Evolutionary conservation across 2,113 vertebrate genomes (phyloP).

Genomic region (Halichoerus grypus): DNA sequence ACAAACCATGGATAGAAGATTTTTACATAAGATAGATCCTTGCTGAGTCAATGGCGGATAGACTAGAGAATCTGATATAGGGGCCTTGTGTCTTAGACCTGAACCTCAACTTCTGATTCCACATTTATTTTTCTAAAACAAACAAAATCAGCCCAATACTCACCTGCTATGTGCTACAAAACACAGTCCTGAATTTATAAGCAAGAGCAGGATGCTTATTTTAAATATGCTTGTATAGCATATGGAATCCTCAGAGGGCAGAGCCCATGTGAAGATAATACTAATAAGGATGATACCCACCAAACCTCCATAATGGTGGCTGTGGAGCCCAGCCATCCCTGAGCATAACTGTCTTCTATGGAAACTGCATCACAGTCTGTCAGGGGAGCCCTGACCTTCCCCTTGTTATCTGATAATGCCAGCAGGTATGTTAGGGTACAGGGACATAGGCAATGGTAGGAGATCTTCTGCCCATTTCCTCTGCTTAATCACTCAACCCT

Average conservation of each 20-base stretch:
- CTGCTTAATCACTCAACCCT: neutral
- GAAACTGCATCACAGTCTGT: neutral
- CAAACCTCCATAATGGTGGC: neutral
- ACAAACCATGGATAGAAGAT: neutral
- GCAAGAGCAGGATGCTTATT: neutral
- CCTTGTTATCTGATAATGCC: neutral
- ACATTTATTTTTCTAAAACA: conserved; percentile 30
- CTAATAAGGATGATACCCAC: neutral
- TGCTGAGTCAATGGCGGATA: neutral
- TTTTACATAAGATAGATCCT: neutral
- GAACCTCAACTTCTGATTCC: neutral
- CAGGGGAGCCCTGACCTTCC: fast-evolving
- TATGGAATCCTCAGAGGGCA: neutral
- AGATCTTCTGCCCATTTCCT: neutral
- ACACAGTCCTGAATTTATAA: neutral
- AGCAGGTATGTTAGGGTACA: neutral
- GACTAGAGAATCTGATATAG: neutral
- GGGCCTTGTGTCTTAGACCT: neutral
- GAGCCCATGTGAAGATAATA: neutral
- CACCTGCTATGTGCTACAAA: neutral
- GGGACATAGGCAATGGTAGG: neutral
- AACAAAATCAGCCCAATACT: neutral
- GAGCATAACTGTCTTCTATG: neutral
- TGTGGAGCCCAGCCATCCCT: neutral
- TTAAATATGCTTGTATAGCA: conserved; percentile 9